Evolutionary conservation across 1,140 invertebrate genomes (phyloP).

Genomic region (Drosophila cardini): DNA sequence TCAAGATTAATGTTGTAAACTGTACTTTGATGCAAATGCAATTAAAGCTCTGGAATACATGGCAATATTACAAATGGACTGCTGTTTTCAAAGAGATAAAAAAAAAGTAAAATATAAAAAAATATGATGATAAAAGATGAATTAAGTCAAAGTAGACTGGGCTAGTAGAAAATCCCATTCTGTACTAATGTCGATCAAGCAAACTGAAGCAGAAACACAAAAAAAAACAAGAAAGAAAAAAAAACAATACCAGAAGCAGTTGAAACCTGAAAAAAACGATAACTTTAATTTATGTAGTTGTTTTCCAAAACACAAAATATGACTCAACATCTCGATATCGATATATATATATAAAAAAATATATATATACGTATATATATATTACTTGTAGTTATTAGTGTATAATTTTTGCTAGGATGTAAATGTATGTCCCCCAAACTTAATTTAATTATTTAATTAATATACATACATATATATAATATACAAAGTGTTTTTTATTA

Average conservation of each 20-base stretch:
- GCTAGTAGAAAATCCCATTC: conserved; percentile 34
- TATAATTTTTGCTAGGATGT: conserved; percentile 82
- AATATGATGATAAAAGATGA: conserved; percentile 2
- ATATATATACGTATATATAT: conserved; percentile 1
- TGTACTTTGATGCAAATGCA: conserved; percentile 58
- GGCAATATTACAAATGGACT: conserved; percentile 55
- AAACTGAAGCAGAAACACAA: conserved; percentile 39
- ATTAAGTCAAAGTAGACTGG: conserved; percentile 44
- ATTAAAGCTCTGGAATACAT: conserved; percentile 62
- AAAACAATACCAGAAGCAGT: conserved; percentile 40
- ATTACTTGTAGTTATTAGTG: conserved; percentile 80
- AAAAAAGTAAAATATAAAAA: not conserved
- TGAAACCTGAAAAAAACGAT: conserved; percentile 58
- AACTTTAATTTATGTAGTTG: conserved; percentile 81
- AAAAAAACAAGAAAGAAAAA: conserved; percentile 37
- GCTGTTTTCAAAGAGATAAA: conserved; percentile 33
- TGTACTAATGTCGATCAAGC: conserved; percentile 49
- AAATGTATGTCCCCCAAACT: conserved; percentile 81
- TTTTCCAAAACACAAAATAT: conserved; percentile 73
- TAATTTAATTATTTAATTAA: conserved; percentile 84
- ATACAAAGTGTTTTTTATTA: conserved; percentile 50
- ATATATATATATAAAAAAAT: conserved; percentile 27
- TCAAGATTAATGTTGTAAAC: conserved; percentile 62
- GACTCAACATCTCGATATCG: conserved; percentile 81
- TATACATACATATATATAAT: conserved; percentile 81